Conservation (phyloP, 2,113 vertebrate genomes). For the Periophthalmus modestus region DNA sequence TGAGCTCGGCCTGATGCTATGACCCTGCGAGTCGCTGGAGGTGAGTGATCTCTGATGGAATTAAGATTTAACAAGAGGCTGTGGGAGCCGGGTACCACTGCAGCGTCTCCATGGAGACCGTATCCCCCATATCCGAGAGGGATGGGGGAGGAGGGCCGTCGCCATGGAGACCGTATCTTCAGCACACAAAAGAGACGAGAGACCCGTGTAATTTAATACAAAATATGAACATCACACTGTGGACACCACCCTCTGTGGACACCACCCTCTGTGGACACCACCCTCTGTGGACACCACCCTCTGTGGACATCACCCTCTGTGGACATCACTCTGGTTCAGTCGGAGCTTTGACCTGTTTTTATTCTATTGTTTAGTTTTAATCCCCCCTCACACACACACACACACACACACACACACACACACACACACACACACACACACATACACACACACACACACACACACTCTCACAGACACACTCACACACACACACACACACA, state of each 20-base stretch:
- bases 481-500: too few relatives aligned
- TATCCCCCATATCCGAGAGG: not conserved
- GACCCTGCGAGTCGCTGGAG: not conserved
- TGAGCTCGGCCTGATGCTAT: not conserved
- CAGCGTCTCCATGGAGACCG: slow-evolving; percentile 7
- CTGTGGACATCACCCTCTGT: too few relatives aligned
- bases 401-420: slow-evolving; percentile 2
- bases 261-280: too few relatives aligned
- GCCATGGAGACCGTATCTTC: not conserved
- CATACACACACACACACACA: too few relatives aligned
- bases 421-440: not conserved
- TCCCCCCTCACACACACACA: not conserved
- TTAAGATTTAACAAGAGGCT: not conserved
- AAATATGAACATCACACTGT: too few relatives aligned
- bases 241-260: too few relatives aligned
- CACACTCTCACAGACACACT: too few relatives aligned
- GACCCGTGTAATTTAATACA: not conserved
- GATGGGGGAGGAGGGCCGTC: not conserved
- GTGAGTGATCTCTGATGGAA: not conserved
- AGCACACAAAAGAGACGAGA: not conserved
- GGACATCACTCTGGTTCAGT: too few relatives aligned
- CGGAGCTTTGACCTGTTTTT: too few relatives aligned
- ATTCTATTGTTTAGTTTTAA: too few relatives aligned
- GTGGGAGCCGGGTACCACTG: not conserved
- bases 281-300: too few relatives aligned